These are phyloP conservation scores for Allolobophora icterica DNA, from an alignment of 2,888 invertebrate species.

Conservation along the genomic window DNA sequence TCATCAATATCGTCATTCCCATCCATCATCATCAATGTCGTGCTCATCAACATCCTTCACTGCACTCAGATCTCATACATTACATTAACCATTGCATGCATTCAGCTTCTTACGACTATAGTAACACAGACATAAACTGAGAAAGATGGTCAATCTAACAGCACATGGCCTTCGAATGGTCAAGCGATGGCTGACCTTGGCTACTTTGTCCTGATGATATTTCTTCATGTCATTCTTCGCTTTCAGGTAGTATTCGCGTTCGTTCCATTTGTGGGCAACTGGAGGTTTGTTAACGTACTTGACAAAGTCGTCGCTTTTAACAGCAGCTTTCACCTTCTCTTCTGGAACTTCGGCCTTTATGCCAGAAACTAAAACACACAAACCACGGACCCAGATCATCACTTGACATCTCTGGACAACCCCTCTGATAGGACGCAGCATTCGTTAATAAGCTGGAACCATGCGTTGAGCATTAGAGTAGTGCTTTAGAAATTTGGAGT, in stretches of 20 bases:
- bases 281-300: not conserved
- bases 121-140: not conserved
- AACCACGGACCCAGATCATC: too few species aligned
- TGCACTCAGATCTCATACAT: too few species aligned
- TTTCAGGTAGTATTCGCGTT: constrained; percentile 93
- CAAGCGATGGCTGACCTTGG: constrained; percentile 72
- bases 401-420: too few species aligned
- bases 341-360: not conserved
- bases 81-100: too few species aligned
- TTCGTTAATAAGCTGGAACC: too few species aligned
- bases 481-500: too few species aligned
- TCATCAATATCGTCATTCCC: too few species aligned
- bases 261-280: constrained; percentile 69
- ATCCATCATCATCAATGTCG: too few species aligned
- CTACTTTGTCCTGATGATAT: constrained; percentile 88
- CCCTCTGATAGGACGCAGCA: too few species aligned
- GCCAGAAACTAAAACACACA: not conserved
- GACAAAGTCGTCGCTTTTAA: not conserved
- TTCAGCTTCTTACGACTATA: too few species aligned
- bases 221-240: constrained; percentile 90
- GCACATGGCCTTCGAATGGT: not conserved
- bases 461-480: too few species aligned
- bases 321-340: not conserved
- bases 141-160: not conserved
- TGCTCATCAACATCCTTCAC: too few species aligned